phyloP scores from a whole-genome alignment of 2,797 vertebrate species.

The Brachyalestes nurse region DNA sequence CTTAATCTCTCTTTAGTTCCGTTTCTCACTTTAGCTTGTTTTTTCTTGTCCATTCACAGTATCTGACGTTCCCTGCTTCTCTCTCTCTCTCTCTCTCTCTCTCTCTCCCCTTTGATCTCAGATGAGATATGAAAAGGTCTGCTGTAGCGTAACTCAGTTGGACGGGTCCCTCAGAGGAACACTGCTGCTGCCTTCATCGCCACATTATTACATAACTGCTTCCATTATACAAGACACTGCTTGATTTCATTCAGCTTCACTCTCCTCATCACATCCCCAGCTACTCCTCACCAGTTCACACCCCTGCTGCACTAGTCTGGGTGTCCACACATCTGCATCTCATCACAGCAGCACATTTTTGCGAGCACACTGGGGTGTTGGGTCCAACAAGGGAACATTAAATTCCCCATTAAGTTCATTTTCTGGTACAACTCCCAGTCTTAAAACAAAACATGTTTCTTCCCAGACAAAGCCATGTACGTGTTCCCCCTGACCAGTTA shows the following conservation, averaged over 20 bases:
- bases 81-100: background rate
- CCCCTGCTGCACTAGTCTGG: background rate
- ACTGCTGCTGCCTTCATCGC: conserved; percentile 28
- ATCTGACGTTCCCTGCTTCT: background rate
- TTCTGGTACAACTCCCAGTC: conserved; percentile 9
- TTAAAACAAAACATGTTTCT: background rate
- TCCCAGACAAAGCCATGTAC: background rate
- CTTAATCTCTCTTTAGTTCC: conserved; percentile 24
- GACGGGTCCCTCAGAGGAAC: conserved; percentile 34
- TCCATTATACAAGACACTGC: conserved; percentile 41
- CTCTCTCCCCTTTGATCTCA: background rate
- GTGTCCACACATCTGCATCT: conserved; percentile 45
- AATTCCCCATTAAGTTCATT: conserved; percentile 11
- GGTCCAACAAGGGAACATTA: background rate
- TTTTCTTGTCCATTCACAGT: conserved; percentile 19
- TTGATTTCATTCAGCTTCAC: conserved; percentile 34
- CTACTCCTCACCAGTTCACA: conserved; percentile 16
- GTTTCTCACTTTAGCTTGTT: conserved; percentile 20
- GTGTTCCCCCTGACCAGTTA: background rate
- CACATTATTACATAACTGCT: conserved; percentile 49
- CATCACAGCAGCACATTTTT: conserved; percentile 8
- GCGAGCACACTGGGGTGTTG: conserved; percentile 12
- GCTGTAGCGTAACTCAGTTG: conserved; percentile 41
- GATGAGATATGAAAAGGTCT: conserved; percentile 36
- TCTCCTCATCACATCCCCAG: conserved; percentile 4